phyloP scores from a whole-genome alignment of 2,888 invertebrate genomes.

The Eilema depressum region DNA sequence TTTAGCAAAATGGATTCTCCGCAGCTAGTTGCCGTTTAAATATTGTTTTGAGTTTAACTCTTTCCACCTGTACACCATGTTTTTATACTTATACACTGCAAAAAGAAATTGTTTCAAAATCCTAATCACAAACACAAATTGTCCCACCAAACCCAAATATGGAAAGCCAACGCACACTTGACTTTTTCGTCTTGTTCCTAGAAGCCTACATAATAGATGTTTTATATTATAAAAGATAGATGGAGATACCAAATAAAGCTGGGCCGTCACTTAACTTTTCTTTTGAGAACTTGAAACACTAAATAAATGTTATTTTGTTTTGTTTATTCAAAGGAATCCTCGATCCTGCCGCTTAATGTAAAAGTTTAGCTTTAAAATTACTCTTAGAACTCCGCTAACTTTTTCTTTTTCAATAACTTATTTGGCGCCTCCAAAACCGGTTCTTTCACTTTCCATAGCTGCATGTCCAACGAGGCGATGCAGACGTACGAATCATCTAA shows the following conservation, averaged over 20 bases:
- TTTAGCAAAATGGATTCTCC: neutral
- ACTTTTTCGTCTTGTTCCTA: constrained; percentile 32
- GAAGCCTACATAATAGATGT: constrained; percentile 37
- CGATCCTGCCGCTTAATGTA: neutral
- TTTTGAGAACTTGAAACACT: neutral
- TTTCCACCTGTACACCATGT: neutral
- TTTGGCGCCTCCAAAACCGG: constrained; percentile 75
- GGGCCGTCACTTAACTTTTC: neutral
- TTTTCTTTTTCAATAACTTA: constrained; percentile 64
- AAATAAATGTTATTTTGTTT: neutral
- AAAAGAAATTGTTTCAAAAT: neutral
- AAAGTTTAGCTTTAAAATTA: constrained; percentile 9
- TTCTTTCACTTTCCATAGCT: constrained; percentile 78
- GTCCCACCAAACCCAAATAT: neutral
- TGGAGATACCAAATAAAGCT: constrained; percentile 17
- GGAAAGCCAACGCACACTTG: neutral
- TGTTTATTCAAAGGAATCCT: neutral
- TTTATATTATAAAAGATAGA: constrained; percentile 30
- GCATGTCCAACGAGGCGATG: constrained; percentile 52
- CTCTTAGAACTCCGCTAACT: constrained; percentile 42
- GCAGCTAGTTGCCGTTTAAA: neutral
- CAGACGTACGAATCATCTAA: constrained; percentile 70
- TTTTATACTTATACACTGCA: neutral
- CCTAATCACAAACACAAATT: no score
- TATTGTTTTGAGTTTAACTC: neutral